A percentile compares a stretch with the other conserved stretches of the same genome.
phyloP scores from a whole-genome alignment of 2,888 invertebrate species.

The Drosophila ezoana region DNA sequence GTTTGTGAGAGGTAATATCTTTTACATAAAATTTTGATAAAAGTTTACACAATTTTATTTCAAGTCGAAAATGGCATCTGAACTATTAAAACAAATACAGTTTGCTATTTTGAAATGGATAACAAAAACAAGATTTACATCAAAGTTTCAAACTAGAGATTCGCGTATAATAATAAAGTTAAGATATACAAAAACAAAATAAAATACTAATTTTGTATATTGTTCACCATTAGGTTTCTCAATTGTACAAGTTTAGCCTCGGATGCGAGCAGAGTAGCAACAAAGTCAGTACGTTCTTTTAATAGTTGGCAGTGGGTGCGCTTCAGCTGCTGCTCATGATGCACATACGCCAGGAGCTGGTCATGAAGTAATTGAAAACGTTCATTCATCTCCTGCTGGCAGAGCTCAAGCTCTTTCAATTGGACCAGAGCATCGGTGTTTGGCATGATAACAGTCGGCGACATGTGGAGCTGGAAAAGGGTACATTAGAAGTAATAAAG shows the following conservation, averaged over 20 bases:
- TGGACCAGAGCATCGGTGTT: not conserved
- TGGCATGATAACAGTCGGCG: not conserved
- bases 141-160: not conserved
- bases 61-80: not conserved
- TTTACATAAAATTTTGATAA: slow-evolving; percentile 28
- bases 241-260: slow-evolving; percentile 7
- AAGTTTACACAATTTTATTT: not conserved
- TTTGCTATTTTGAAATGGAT: not conserved
- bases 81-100: not conserved
- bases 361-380: slow-evolving; percentile 21
- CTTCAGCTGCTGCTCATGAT: slow-evolving; percentile 32
- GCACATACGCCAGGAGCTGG: slow-evolving; percentile 26
- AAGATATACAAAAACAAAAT: not conserved
- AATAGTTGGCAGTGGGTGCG: slow-evolving; percentile 14
- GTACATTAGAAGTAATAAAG: not conserved
- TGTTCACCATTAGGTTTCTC: not conserved
- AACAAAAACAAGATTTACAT: not conserved
- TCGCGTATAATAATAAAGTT: not conserved
- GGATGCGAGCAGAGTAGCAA: slow-evolving; percentile 5
- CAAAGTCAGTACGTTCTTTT: slow-evolving; percentile 20
- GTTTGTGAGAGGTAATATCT: not conserved
- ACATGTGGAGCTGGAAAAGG: not conserved
- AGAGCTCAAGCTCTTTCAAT: slow-evolving; percentile 1
- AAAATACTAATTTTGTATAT: not conserved
- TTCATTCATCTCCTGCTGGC: slow-evolving; percentile 23